Evolutionary conservation across 2,113 vertebrate genomes (phyloP).

Genomic region (Cygnus buccinator): DNA sequence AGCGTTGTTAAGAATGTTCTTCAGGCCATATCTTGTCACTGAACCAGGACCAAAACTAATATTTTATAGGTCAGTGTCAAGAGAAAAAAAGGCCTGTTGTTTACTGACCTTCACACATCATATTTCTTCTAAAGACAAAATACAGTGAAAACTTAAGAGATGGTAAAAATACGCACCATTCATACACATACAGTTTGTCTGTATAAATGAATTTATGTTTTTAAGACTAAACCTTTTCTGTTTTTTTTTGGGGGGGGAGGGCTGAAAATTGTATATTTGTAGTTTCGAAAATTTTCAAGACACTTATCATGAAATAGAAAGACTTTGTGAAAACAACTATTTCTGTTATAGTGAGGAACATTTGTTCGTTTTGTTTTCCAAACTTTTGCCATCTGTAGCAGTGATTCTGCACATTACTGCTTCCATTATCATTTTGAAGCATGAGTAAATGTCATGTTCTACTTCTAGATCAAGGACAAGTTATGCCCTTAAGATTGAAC

Average conservation of each 20-base stretch:
- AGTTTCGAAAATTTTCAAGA: neutral
- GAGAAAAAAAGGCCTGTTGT: neutral
- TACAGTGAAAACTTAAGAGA: neutral
- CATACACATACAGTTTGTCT: neutral
- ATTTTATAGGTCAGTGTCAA: neutral
- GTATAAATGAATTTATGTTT: neutral
- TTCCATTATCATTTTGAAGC: conserved; percentile 21
- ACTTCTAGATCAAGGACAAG: conserved; percentile 8
- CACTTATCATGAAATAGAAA: neutral
- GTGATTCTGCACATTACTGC: neutral
- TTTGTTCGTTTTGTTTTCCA: neutral
- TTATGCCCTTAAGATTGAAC: neutral
- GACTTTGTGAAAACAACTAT: neutral
- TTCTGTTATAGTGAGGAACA: neutral
- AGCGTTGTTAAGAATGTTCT: neutral
- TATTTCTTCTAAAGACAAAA: neutral
- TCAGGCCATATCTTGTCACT: neutral
- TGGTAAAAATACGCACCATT: neutral
- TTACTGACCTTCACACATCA: neutral
- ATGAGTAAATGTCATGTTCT: neutral
- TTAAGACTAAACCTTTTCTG: neutral
- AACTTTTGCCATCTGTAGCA: conserved; percentile 16
- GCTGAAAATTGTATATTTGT: neutral
- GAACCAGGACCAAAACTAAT: neutral
- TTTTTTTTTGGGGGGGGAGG: neutral